Conservation (phyloP, 1,140 invertebrate species). For the Dreissena polymorpha region DNA sequence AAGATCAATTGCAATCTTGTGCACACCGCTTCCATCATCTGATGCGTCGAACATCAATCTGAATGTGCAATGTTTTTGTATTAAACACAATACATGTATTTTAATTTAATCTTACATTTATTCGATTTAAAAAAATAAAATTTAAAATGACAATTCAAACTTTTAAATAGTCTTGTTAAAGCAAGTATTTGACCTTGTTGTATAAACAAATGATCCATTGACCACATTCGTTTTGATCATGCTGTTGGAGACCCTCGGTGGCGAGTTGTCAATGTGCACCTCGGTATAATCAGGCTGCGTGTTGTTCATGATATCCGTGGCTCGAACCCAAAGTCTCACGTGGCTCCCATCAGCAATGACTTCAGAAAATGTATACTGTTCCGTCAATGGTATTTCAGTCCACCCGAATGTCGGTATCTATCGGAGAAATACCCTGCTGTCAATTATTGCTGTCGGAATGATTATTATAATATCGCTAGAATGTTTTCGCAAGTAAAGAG, state of each 20-base stretch:
- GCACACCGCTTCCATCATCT: background rate
- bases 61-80: background rate
- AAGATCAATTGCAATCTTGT: background rate
- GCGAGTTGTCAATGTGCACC: conserved; percentile 41
- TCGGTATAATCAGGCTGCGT: conserved; percentile 17
- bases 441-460: no score
- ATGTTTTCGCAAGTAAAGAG: no score
- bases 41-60: conserved; percentile 2
- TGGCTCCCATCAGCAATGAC: conserved; percentile 5
- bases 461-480: no score
- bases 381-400: background rate
- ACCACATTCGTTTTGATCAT: background rate
- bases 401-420: conserved; percentile 7
- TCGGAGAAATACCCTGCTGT: background rate
- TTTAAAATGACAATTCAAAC: no score
- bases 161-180: background rate
- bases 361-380: conserved; percentile 12
- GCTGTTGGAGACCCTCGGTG: background rate
- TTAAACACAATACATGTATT: background rate
- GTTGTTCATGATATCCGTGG: conserved; percentile 40
- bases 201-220: conserved; percentile 27
- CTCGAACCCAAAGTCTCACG: conserved; percentile 33
- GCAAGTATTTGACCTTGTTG: conserved; percentile 16
- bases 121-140: no score
- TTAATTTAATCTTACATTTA: no score